Conservation (phyloP, 2,797 vertebrate species). For the Potorous gilbertii region DNA sequence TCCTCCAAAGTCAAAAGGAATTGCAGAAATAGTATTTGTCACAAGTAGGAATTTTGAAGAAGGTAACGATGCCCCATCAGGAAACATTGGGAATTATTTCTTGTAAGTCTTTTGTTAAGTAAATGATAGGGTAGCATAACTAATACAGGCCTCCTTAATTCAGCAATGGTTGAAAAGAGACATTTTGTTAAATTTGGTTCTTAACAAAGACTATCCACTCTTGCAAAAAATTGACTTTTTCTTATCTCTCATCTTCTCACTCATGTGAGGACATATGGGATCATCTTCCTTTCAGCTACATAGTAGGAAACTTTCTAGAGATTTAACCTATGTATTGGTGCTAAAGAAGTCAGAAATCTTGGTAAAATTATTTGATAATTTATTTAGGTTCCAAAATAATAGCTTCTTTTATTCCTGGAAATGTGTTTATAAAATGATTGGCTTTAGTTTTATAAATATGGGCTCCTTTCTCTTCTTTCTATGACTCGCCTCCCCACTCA, state of each 20-base stretch:
- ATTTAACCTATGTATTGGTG: not conserved
- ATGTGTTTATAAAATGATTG: not conserved
- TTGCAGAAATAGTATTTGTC: not conserved
- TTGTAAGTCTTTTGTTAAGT: not conserved
- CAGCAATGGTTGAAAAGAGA: not conserved
- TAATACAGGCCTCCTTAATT: not conserved
- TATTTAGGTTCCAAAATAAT: not conserved
- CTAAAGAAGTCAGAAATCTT: not conserved
- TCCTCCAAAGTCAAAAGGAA: not conserved
- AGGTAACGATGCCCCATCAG: not conserved
- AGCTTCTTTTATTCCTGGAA: not conserved
- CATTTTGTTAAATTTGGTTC: not conserved
- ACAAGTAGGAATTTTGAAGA: not conserved
- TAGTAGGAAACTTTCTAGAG: not conserved
- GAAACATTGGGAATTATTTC: not conserved
- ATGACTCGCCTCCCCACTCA: not conserved
- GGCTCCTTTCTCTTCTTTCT: not conserved
- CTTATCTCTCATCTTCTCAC: not conserved
- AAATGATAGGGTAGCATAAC: not conserved
- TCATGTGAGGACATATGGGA: not conserved
- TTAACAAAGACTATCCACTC: not conserved
- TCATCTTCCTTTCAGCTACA: not conserved
- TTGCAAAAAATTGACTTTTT: not conserved
- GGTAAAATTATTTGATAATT: not conserved
- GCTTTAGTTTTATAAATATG: not conserved